Evolutionary conservation across 2,113 vertebrate genomes (phyloP).

Genomic region (Macquaria ambigua): DNA sequence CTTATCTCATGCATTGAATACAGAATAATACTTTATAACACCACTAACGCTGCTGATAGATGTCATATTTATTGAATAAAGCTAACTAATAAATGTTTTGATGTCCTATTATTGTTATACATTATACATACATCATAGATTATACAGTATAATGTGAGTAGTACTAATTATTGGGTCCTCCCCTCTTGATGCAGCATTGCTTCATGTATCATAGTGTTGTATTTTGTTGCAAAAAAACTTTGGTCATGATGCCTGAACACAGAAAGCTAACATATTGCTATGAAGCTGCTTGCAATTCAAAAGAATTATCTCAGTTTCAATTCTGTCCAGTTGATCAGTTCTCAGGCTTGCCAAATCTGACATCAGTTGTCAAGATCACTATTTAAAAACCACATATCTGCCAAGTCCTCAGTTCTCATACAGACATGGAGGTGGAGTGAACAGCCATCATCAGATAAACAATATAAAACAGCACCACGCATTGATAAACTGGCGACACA

Average conservation of each 20-base stretch:
- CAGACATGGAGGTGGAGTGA: background rate
- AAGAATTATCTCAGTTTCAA: background rate
- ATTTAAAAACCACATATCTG: background rate
- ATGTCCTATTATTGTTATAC: too few species aligned
- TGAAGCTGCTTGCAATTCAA: background rate
- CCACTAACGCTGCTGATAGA: background rate
- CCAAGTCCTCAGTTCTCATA: constrained; percentile 5
- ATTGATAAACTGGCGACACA: background rate
- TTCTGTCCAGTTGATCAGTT: background rate
- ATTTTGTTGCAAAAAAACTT: background rate
- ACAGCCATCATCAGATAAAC: background rate
- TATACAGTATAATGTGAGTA: background rate
- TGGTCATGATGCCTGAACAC: background rate
- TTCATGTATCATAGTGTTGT: background rate
- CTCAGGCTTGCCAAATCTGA: background rate
- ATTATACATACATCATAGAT: background rate
- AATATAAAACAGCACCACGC: background rate
- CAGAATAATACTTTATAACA: background rate
- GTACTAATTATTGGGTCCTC: background rate
- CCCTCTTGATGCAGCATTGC: background rate
- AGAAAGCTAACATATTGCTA: background rate
- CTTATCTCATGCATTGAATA: background rate
- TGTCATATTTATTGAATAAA: background rate
- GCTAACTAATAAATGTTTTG: background rate
- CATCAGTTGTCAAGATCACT: background rate